These are phyloP conservation scores for Porites australiensis DNA, from an alignment of 64 coral and sea anemone genomes.

Conservation along the genomic window DNA sequence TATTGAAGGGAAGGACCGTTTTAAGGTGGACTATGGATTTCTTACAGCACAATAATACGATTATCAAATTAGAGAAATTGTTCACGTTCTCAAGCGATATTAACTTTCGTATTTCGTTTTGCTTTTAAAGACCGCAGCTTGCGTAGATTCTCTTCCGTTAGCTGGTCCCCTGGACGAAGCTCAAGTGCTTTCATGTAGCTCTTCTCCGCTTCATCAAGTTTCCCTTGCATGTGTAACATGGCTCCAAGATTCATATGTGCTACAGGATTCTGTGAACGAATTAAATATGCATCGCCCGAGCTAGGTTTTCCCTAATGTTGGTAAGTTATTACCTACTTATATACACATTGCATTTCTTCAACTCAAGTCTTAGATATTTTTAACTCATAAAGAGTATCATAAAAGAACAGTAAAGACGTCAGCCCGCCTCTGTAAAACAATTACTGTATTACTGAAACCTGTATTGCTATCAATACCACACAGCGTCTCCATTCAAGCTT, in stretches of 20 bases:
- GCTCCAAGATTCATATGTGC: slow-evolving; percentile 83
- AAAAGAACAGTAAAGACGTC: no score
- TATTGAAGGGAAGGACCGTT: no score
- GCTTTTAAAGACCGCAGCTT: slow-evolving; percentile 71
- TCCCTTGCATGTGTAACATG: slow-evolving; percentile 72
- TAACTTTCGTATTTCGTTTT: background rate
- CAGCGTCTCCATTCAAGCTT: background rate
- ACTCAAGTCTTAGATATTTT: no score
- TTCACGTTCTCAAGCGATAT: background rate
- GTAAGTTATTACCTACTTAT: background rate
- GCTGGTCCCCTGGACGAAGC: slow-evolving; percentile 68
- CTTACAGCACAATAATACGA: background rate
- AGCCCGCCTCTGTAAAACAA: no score
- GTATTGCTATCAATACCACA: no score
- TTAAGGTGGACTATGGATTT: background rate
- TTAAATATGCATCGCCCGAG: background rate
- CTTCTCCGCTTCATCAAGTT: slow-evolving; percentile 72
- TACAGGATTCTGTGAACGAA: slow-evolving; percentile 41
- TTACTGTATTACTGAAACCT: no score
- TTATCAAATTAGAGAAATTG: background rate
- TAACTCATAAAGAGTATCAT: no score
- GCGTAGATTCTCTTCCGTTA: slow-evolving; percentile 79
- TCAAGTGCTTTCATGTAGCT: slow-evolving; percentile 57
- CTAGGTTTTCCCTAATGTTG: no score
- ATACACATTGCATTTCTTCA: background rate